Base-by-base conservation (phyloP, 1,140 invertebrate genomes). In the Drosophila nigromelanica region DNA sequence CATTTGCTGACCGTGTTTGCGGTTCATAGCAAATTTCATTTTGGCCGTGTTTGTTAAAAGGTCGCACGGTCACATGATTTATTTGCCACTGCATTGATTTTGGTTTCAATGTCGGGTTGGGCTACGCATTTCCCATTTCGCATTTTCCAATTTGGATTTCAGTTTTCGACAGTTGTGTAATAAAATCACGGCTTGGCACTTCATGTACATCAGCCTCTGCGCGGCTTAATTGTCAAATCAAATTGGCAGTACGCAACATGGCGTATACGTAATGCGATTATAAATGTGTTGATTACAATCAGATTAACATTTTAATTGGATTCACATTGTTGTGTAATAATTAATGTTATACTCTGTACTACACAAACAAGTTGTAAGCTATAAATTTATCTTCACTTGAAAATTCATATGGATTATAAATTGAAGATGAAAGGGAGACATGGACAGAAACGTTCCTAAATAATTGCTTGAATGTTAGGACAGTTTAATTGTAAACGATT, bases 231-330 rank as follows among this genome's bases (percentile, higher is more conserved):
- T 80, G 69, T 77, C 72, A 81, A 73, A 73, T 81, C 59, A 52
- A 81, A 81, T 82, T 76, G 62, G n/a, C 18, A 51, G 47, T 30
- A 35, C 30, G 55, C 62, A 74, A 64, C 69, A 43, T 60, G 67
- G 42, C 75, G 82, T 82, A 87, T 87, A 55, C 67, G 82, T 87
- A 81, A 87, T 86, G 71, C 60, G 75, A 87, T 86, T 81, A 81
- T 74, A 64, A 75, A 78, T 78, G 78, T 71, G 81, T 77, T 80
- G 73, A 86, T 86, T 80, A 77, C 76, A 82, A 79, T 83, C 54
- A 66, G 69, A 77, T 79, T 83, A 76, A 64, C 67, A 80, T 80
- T 75, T 78, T 72, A 87, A 81, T 87, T 86, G 70, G 59, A 51
- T 87, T 78, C 61, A 12, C 59, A 75, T 67, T 72, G 72, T 76